These are phyloP conservation scores for Leptinotarsa lineolata DNA, from an alignment of 1,140 invertebrate genomes.

Conservation along the genomic window DNA sequence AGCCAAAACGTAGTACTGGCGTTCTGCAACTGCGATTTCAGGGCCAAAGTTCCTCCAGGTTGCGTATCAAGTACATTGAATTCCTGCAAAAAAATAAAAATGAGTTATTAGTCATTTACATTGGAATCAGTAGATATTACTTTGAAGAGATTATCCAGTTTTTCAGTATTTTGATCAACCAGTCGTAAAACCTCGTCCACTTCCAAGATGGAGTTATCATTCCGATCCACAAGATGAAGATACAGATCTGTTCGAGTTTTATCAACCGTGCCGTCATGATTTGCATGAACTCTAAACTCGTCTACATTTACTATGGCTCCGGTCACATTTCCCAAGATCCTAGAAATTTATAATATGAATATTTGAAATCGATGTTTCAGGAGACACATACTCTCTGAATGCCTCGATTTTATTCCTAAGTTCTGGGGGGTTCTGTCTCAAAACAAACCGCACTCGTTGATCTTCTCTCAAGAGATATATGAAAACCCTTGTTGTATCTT, in stretches of 20 bases:
- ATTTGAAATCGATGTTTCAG: not conserved
- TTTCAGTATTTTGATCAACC: slow-evolving; percentile 90
- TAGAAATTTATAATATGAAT: slow-evolving; percentile 48
- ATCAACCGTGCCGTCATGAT: slow-evolving; percentile 89
- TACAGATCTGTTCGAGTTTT: slow-evolving; percentile 93
- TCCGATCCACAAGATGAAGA: slow-evolving; percentile 86
- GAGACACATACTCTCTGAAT: slow-evolving; percentile 74
- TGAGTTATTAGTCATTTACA: too few species aligned
- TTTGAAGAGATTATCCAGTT: slow-evolving; percentile 85
- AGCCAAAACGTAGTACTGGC: slow-evolving; percentile 73
- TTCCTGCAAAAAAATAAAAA: slow-evolving; percentile 60
- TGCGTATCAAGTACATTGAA: slow-evolving; percentile 89
- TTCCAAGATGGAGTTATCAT: slow-evolving; percentile 90
- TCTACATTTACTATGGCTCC: slow-evolving; percentile 92
- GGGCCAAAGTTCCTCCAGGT: slow-evolving; percentile 70
- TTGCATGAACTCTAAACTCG: slow-evolving; percentile 89
- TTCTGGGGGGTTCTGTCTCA: slow-evolving; percentile 86
- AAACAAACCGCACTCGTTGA: slow-evolving; percentile 88
- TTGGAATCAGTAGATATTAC: slow-evolving; percentile 28
- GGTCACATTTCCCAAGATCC: slow-evolving; percentile 81
- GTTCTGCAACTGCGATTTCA: slow-evolving; percentile 58
- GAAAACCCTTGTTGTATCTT: slow-evolving; percentile 79
- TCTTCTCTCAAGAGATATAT: slow-evolving; percentile 92
- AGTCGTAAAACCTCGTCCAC: slow-evolving; percentile 80
- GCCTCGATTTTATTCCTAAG: slow-evolving; percentile 76